A percentile compares a stretch with the other conserved stretches of the same genome.
Conservation (phyloP, 2,797 vertebrate genomes). For the Sylvilagus floridanus region DNA sequence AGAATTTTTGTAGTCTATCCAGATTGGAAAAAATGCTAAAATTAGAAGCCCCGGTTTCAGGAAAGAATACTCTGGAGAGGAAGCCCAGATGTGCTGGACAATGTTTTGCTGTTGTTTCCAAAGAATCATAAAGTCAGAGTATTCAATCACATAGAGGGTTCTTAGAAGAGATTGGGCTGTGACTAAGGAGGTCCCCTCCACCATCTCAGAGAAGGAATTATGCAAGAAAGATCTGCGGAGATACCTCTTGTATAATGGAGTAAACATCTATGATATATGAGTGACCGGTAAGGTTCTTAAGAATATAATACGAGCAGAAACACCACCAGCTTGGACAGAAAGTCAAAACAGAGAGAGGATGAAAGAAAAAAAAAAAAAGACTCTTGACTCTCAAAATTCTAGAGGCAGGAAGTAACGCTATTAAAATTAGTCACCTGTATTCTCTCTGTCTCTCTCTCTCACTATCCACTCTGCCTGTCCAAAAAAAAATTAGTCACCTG, state of each 20-base stretch:
- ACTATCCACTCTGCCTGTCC: too few relatives aligned
- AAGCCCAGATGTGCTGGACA: neutral
- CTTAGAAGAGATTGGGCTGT: neutral
- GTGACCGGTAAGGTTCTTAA: neutral
- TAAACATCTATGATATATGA: neutral
- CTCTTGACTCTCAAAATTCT: neutral
- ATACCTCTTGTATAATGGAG: conserved; percentile 28
- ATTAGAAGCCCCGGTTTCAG: neutral
- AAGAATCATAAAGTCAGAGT: neutral
- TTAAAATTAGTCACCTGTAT: neutral
- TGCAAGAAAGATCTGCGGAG: neutral
- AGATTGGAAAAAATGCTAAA: conserved; percentile 19
- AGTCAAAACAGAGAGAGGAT: neutral
- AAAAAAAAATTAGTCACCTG: neutral
- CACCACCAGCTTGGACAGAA: neutral
- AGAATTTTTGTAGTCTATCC: neutral
- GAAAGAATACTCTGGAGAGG: neutral
- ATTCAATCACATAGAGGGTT: conserved; percentile 2
- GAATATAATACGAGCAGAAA: neutral
- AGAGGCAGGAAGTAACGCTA: neutral
- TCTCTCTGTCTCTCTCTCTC: too few relatives aligned
- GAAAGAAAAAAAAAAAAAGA: conserved; percentile 9
- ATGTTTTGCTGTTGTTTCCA: neutral
- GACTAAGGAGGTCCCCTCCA: neutral
- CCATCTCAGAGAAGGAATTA: neutral